These are phyloP conservation scores for Gymnoscelis rufifasciata DNA, from an alignment of 2,888 invertebrate species.

Conservation along the genomic window DNA sequence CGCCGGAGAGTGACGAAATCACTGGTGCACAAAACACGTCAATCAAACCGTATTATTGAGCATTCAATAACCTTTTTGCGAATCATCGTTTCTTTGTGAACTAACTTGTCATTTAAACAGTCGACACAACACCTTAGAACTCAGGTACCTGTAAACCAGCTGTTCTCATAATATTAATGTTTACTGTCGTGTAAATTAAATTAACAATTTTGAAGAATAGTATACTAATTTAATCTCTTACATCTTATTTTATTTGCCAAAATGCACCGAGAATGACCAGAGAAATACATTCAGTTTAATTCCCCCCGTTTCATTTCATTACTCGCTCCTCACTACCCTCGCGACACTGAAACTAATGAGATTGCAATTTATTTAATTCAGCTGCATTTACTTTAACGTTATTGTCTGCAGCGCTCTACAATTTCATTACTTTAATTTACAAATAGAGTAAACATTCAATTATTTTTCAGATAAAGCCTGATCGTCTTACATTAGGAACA, in stretches of 20 bases:
- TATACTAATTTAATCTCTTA: background rate
- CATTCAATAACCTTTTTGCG: slow-evolving; percentile 22
- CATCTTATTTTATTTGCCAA: too few species aligned
- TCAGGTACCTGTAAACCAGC: background rate
- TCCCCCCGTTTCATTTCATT: background rate
- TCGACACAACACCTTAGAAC: slow-evolving; percentile 6
- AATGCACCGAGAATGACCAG: too few species aligned
- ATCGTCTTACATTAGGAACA: too few species aligned
- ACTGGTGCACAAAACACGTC: slow-evolving; percentile 40
- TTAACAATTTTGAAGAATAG: too few species aligned
- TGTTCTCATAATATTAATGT: too few species aligned
- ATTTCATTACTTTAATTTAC: too few species aligned
- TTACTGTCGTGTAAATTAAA: too few species aligned
- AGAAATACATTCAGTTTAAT: background rate
- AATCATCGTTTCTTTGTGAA: slow-evolving; percentile 4
- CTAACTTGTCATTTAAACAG: background rate
- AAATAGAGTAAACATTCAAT: too few species aligned
- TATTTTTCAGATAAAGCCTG: too few species aligned
- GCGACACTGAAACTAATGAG: background rate
- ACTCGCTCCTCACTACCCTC: background rate
- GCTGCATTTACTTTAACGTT: background rate
- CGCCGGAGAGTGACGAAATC: slow-evolving; percentile 36
- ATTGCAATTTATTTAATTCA: slow-evolving; percentile 2
- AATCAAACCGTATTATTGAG: slow-evolving; percentile 44
- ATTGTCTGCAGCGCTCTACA: too few species aligned